Base-by-base conservation (phyloP, 2,888 invertebrate species). In the Ellobium chinense region DNA sequence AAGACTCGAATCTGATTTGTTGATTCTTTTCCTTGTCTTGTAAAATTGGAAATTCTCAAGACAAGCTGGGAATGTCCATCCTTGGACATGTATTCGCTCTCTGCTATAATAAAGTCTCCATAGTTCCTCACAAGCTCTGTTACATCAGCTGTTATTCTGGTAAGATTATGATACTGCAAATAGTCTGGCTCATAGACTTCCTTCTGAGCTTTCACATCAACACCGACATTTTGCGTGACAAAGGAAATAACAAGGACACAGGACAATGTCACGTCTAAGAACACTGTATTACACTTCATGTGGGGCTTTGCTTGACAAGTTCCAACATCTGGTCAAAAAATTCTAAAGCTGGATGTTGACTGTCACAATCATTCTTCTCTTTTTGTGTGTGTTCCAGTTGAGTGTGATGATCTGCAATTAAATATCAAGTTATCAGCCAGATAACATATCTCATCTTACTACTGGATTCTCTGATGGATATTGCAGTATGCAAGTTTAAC, bases 161-260 rank as follows among this genome's bases (percentile, higher is more conserved):
- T 82, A 7, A 89, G 54, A 72, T 89, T 91, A 69, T 91, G 91
- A 81, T 92, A 92, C 14, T 88, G 21, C 9, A 65, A 80, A 78
- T 92, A 92, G 82, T 91, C 87, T 63, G 92, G 92, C 4, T 84
- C 75, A 82, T 90, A 91, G 2, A 62, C 81, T 83, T 92, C 92
- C 62, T 84, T 86, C 74, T 90, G 89, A n/a, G 89, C 88, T 77
- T 84, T 84, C 9, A 92, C 91, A 87, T 91, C 89, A 12, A 87
- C 65, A 31, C 84, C 39, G 27, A 31, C 65, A 79, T 56, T 72
- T 65, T 29, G 12, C 18, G 65, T 29, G n/a, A 72, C 46, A 3
- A 78, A 2, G 0, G 14, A 36, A 27, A 27, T 7, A 24, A 76
- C 14, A n/a, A 66, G 14, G n/a, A n/a, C 14, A 60, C 12, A 31